Base-by-base conservation (phyloP, 2,797 vertebrate genomes). In the Chelon labrosus region DNA sequence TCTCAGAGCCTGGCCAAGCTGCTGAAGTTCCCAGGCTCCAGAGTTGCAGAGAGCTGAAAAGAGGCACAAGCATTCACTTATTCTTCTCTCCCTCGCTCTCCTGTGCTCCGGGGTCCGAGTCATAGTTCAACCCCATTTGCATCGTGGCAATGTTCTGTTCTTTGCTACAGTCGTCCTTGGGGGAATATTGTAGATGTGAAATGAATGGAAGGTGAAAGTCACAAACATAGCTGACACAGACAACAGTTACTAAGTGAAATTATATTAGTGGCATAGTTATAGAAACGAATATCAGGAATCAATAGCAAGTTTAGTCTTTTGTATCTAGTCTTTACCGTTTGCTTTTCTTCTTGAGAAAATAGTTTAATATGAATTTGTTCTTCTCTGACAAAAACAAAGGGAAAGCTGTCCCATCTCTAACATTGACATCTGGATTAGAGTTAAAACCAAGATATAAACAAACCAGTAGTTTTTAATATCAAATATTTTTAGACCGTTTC, bases 1-100 rank as follows among this genome's bases (percentile, higher is more conserved):
- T 95, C 94, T 95, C 91, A 92, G 91, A 90, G 92, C 77, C 83
- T 0, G 78, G 92, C 92, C 90, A 92, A 93, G 91, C 90, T 82
- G 89, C 87, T 35, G 74, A 85, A 77, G 88, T 96, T 96, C 94
- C 95, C 95, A 95, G 93, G 94, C 94, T 94, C 93, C 86, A 67
- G 75, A 78, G 87, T 72, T 85, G 90, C 89, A 52, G 88, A 92
- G 90, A 79, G 85, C 84, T 93, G 87, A 91, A 93, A 93, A 92
- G 91, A 88, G 87, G 91, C 90, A 93, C 90, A 93, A 92, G 88
- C 80, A 69, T 89, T 91, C 90, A 84, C 85, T 93, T 90, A 88
- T 89, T 90, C 85, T 85, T 70, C 67, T 65, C 74, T 83, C 71
- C 77, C 75, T 73, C 74, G 46, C 51, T 64, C 81, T 85, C 54